Evolutionary conservation across 2,113 vertebrate genomes (phyloP), one percentile per base, ranked within the genome.

Genomic region (Taurulus bubalis): DNA sequence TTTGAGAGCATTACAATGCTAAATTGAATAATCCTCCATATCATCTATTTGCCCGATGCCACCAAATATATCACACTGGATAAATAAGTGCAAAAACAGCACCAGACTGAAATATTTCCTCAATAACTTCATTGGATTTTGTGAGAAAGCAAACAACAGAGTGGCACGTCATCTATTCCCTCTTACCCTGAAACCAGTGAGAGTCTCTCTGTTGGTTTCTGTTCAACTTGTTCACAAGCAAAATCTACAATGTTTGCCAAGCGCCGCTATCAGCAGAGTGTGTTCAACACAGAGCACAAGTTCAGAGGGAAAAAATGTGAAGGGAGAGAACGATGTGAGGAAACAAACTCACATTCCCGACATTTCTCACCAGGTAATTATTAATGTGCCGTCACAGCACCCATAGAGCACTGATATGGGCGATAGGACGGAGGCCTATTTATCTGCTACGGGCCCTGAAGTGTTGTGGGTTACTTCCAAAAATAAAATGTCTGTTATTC

Each of bases 301-400:
- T 82, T 77, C 75, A 90, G 38, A 38, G 77, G 15, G 72, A 81
- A 71, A n/a, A 75, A 75, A 80, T 75, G 88, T 84, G 82, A 62
- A 70, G 69, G 65, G 83, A 75, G 71, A 79, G 64, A 66, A 80
- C 8, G 2, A 70, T 68, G 66, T 56, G 90, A 88, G 73, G 72
- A 86, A 77, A 82, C 64, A 89, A 90, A 82, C 74, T 79, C 49
- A 59, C 94, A 95, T 95, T 94, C 94, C 91, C 80, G 16, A 86
- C 89, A 91, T 94, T 93, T 85, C 84, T 92, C 71, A 15, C 38
- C 16, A 49, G 85, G 80, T 92, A 94, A 94, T 95, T 79, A 95
- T 95, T 95, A 94, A 95, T 91, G 80, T 64, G 63, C 83, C 76
- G 70, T 90, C 83, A 67, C 62, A 70, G 36, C 34, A 72, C 53